Base-by-base conservation (phyloP, 2,888 invertebrate species). In the Pseudococcus viburni region DNA sequence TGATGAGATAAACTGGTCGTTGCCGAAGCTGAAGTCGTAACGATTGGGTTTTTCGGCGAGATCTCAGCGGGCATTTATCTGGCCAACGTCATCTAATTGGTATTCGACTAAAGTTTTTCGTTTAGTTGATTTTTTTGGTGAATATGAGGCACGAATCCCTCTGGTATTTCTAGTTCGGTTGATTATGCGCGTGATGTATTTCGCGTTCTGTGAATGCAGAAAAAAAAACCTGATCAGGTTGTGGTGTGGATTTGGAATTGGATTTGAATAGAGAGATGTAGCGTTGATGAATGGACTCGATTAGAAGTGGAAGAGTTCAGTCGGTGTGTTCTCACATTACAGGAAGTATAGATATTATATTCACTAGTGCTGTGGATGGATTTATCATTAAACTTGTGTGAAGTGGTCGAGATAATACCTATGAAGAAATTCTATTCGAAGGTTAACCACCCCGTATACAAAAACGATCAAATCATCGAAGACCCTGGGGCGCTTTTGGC, bases 261-360 rank as follows among this genome's bases (percentile, higher is more conserved):
- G 64, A 64, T 64, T 22, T 22, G 64, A 64, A 64, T 64, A 64
- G 64, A 22, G 64, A 64, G 42, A 42, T 42, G 9, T 64, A 64
- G 19, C 64, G 64, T 64, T 64, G 64, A 64, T 64, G 64, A 64
- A 64, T 64, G 64, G 64, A 64, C 22, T 64, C 19, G 64, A 64
- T 9, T 64, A 64, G 42, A 42, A 42, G 64, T 6, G 64, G 11
- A 64, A 42, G 64, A 12, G 22, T 64, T 22, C 22, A 22, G 19
- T 64, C 22, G 64, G 64, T 64, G 19, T 19, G 22, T 64, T 22
- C 64, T 64, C 64, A 22, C 22, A 22, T 64, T 64, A 19, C 64
- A 64, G 64, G 64, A 64, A 64, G 64, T 64, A 19, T 17, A 19
- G 7, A n/a, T 8, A 22, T 33, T 33, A 33, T 33, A 33, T 33